Conservation (phyloP, 2,797 vertebrate genomes). For the Danionella dracula region DNA sequence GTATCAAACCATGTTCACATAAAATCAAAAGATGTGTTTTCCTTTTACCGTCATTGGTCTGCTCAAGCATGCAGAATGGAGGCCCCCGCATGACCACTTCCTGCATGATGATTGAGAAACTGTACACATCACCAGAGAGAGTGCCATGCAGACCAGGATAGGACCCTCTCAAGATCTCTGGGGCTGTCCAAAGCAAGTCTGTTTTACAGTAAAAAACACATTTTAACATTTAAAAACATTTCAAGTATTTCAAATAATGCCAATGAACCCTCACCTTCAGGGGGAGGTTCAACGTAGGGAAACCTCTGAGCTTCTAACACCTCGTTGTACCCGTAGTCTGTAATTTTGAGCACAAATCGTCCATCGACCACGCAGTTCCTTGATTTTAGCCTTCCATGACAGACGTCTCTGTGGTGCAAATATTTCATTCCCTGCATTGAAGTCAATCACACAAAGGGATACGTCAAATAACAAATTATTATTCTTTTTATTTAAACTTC, state of each 20-base stretch:
- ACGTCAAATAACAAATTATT: too few relatives aligned
- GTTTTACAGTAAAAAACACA: slow-evolving; percentile 14
- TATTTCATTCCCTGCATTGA: slow-evolving; percentile 71
- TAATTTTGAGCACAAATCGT: slow-evolving; percentile 71
- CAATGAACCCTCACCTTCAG: slow-evolving; percentile 55
- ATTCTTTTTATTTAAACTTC: too few relatives aligned
- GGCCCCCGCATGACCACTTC: slow-evolving; percentile 70
- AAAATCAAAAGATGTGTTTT: too few relatives aligned
- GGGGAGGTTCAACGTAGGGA: slow-evolving; percentile 48
- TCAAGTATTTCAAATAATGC: neutral
- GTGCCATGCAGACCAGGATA: slow-evolving; percentile 55
- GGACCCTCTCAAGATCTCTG: slow-evolving; percentile 65
- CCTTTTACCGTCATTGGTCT: slow-evolving; percentile 55
- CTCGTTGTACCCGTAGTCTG: slow-evolving; percentile 68
- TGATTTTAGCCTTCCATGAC: slow-evolving; percentile 69
- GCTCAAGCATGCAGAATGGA: slow-evolving; percentile 72
- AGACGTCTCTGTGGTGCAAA: slow-evolving; percentile 65
- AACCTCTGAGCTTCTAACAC: slow-evolving; percentile 67
- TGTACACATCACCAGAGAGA: slow-evolving; percentile 65
- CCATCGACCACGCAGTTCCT: slow-evolving; percentile 76
- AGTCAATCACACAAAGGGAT: slow-evolving; percentile 2
- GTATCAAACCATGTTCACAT: too few relatives aligned
- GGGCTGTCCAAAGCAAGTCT: slow-evolving; percentile 75
- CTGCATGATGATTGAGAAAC: slow-evolving; percentile 75
- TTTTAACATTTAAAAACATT: too few relatives aligned